Evolutionary conservation across 2,797 vertebrate species (phyloP).

Genomic region (Acrossocheilus fasciatus): DNA sequence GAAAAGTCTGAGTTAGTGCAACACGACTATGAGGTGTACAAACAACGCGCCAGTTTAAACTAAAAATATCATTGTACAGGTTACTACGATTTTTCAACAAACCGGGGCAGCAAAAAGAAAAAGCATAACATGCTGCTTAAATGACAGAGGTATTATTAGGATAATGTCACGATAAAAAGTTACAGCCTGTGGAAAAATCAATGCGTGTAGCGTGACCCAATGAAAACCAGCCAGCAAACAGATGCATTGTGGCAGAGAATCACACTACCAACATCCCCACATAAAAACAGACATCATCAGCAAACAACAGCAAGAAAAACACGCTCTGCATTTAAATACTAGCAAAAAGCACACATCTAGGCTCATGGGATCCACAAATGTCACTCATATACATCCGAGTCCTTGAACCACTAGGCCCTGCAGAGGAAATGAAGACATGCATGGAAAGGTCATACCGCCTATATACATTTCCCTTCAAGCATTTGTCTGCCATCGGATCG

Average conservation of each 20-base stretch:
- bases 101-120: neutral
- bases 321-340: neutral
- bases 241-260: constrained; percentile 14
- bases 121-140: neutral
- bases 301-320: constrained; percentile 16
- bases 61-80: neutral
- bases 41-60: neutral
- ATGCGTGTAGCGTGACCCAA: constrained; percentile 41
- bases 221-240: constrained; percentile 28
- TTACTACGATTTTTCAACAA: neutral
- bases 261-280: neutral
- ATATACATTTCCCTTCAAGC: constrained; percentile 43
- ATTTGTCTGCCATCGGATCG: constrained; percentile 48
- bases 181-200: constrained; percentile 52
- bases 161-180: constrained; percentile 40
- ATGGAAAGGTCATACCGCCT: constrained; percentile 75
- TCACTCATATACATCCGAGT: constrained; percentile 75
- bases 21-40: neutral
- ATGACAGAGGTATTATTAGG: constrained; percentile 25
- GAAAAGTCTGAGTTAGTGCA: neutral
- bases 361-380: constrained; percentile 65
- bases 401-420: constrained; percentile 79
- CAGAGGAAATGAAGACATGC: constrained; percentile 68
- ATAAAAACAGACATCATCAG: constrained; percentile 19
- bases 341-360: constrained; percentile 11